phyloP scores from a whole-genome alignment of 37 sponge, comb jelly and placozoan genomes.

The Ephydatia muelleri region DNA sequence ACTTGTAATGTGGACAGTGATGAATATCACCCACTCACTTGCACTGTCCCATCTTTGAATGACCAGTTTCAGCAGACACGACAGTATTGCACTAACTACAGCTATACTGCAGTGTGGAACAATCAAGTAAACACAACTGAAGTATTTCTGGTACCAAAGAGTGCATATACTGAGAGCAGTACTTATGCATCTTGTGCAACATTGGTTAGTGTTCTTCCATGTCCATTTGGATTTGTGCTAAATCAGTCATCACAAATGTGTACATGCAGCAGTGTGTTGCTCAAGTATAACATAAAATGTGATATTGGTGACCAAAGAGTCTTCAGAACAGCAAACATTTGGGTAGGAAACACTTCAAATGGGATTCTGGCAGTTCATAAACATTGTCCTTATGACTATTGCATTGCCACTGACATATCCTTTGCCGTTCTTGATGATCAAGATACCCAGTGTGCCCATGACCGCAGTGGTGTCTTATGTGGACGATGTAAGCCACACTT shows the following conservation, averaged over 20 bases:
- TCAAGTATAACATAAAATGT: not conserved
- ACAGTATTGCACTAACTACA: not conserved
- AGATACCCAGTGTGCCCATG: not conserved
- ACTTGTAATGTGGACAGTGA: not conserved
- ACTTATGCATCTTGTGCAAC: not conserved
- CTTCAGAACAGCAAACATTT: not conserved
- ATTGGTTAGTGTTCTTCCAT: not conserved
- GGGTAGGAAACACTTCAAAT: not conserved
- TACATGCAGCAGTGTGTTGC: not conserved
- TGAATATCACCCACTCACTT: not conserved
- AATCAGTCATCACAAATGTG: not conserved
- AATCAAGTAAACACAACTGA: not conserved
- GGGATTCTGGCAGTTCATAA: not conserved
- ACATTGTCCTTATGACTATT: slow-evolving; percentile 15
- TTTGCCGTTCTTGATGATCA: not conserved
- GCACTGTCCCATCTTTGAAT: not conserved
- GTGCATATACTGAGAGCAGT: not conserved
- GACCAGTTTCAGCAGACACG: not conserved
- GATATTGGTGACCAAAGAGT: not conserved
- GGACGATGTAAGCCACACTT: not conserved
- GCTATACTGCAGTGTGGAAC: not conserved
- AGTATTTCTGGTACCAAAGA: not conserved
- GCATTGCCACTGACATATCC: not conserved
- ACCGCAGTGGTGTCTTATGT: not conserved
- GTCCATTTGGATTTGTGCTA: not conserved